phyloP scores from a whole-genome alignment of 2,888 invertebrate species.

The Tipula helvola region DNA sequence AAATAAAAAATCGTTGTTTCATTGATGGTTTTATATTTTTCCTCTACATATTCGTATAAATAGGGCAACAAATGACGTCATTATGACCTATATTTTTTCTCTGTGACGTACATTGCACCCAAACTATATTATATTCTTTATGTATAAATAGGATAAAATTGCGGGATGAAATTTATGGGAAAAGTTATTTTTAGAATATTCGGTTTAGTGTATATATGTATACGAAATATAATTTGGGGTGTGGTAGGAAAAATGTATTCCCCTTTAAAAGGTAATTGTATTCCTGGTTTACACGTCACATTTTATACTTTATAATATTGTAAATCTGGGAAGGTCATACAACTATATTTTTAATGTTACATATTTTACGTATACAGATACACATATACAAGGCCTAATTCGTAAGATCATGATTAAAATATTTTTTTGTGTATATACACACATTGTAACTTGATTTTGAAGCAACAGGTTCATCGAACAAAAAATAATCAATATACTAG shows the following conservation, averaged over 20 bases:
- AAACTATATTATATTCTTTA: background rate
- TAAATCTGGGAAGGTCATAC: background rate
- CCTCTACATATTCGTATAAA: background rate
- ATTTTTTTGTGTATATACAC: background rate
- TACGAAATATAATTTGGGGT: background rate
- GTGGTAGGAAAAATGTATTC: background rate
- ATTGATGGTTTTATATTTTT: slow-evolving; percentile 12
- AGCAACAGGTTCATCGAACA: background rate
- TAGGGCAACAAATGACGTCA: slow-evolving; percentile 18
- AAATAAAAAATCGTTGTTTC: slow-evolving; percentile 7
- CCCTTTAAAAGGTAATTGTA: background rate
- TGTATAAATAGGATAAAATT: background rate
- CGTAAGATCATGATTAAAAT: background rate
- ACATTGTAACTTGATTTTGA: background rate
- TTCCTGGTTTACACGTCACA: background rate
- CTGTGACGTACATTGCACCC: background rate
- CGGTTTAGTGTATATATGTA: background rate
- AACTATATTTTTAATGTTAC: no score
- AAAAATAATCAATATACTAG: background rate
- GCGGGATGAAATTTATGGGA: background rate
- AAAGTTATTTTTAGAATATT: background rate
- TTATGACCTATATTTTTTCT: slow-evolving; percentile 14
- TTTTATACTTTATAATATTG: background rate
- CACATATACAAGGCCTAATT: background rate
- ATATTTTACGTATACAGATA: background rate